A percentile compares a stretch with the other conserved stretches of the same genome.
Conservation (phyloP, 2,888 invertebrate species). For the Pyralis farinalis region DNA sequence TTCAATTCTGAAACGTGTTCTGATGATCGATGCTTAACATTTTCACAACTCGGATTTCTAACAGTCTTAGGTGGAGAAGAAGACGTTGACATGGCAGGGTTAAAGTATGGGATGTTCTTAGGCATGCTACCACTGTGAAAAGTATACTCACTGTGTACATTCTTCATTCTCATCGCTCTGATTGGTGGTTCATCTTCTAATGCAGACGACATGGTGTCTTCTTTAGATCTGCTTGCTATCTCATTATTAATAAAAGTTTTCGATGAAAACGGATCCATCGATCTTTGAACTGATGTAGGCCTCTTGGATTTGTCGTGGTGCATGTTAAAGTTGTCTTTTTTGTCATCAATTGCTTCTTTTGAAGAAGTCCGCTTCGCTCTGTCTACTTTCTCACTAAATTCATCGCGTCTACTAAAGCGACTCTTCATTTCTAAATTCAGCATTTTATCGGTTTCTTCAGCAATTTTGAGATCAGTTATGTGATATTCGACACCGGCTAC, state of each 20-base stretch:
- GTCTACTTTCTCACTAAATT: constrained; percentile 56
- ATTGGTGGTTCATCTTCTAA: constrained; percentile 59
- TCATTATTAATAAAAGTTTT: constrained; percentile 70
- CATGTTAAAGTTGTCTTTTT: constrained; percentile 55
- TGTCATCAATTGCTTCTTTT: constrained; percentile 58
- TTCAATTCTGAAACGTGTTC: constrained; percentile 58
- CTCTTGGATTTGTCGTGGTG: constrained; percentile 60
- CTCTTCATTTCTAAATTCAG: constrained; percentile 64
- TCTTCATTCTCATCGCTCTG: constrained; percentile 58
- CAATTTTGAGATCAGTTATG: constrained; percentile 74
- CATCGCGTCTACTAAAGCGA: constrained; percentile 62
- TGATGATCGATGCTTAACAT: constrained; percentile 61
- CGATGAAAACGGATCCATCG: constrained; percentile 55
- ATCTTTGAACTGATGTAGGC: constrained; percentile 57
- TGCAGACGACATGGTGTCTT: constrained; percentile 47
- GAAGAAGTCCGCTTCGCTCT: constrained; percentile 54
- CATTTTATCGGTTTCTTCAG: constrained; percentile 74
- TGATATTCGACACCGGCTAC: constrained; percentile 69
- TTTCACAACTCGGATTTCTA: constrained; percentile 67
- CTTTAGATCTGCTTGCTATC: constrained; percentile 43
- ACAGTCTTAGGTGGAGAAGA: constrained; percentile 65
- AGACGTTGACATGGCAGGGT: constrained; percentile 50
- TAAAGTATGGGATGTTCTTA: constrained; percentile 67
- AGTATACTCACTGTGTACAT: constrained; percentile 52
- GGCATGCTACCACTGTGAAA: constrained; percentile 71